These are phyloP conservation scores for Arion vulgaris DNA, from an alignment of 1,140 invertebrate genomes.

Conservation along the genomic window DNA sequence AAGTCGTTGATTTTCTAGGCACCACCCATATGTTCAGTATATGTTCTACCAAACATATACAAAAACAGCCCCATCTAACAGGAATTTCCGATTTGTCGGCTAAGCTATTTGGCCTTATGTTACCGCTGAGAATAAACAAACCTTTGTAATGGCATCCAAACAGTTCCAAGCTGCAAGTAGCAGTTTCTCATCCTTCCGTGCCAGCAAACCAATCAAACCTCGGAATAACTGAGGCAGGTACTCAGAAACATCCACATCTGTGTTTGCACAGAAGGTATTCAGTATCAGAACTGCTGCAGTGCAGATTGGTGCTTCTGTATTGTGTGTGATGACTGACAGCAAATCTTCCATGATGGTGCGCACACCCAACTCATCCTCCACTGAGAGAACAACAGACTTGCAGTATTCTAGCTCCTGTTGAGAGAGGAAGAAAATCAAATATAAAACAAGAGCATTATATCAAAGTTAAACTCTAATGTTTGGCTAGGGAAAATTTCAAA, in stretches of 20 bases:
- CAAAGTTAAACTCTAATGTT: not conserved
- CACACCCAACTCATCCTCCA: conserved; percentile 86
- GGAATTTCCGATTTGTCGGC: too few relatives aligned
- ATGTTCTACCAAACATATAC: too few relatives aligned
- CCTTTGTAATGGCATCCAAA: conserved; percentile 90
- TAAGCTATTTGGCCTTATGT: too few relatives aligned
- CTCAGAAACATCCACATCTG: conserved; percentile 84
- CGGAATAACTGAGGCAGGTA: conserved; percentile 91
- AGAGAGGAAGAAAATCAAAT: not conserved
- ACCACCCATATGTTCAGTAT: too few relatives aligned
- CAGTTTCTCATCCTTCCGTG: conserved; percentile 85
- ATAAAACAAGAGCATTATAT: not conserved
- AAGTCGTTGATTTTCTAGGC: too few relatives aligned
- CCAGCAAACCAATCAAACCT: conserved; percentile 89
- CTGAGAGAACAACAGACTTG: conserved; percentile 90
- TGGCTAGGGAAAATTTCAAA: not conserved
- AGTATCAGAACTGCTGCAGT: conserved; percentile 86
- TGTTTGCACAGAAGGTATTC: conserved; percentile 90
- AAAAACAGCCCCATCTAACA: too few relatives aligned
- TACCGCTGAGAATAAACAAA: conserved; percentile 62
- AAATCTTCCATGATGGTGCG: conserved; percentile 91
- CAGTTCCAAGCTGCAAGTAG: conserved; percentile 91
- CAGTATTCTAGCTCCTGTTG: conserved; percentile 89
- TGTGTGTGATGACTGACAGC: conserved; percentile 71
- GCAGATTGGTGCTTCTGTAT: conserved; percentile 43